Base-by-base conservation (phyloP, 2,797 vertebrate genomes). In the Nyctibius grandis region DNA sequence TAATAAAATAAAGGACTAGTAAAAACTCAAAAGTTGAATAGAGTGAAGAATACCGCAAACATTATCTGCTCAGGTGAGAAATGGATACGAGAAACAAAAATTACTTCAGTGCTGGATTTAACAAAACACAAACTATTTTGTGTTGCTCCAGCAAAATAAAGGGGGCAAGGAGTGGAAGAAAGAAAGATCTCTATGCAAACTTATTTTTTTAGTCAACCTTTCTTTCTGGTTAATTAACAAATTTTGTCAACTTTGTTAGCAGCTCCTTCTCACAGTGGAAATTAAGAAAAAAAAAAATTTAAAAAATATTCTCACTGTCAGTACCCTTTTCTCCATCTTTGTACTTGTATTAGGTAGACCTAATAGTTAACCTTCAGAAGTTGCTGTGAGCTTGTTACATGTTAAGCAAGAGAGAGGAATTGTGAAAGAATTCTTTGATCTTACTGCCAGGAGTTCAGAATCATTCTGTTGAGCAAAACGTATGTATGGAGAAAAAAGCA, bases 401-500 rank as follows among this genome's bases (percentile, higher is more conserved):
- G 22, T 44, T 88, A 75, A 92, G 22, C 42, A 65, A 93, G 63
- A 84, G 11, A 93, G 48, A 19, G 14, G 34, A 65, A 81, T 80
- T 89, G 85, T 88, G 40, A 88, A 90, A 85, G 21, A 69, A 34
- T 50, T 85, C 70, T 97, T 97, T 97, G 92, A 97, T 97, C 94
- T 95, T 60, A 63, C 47, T 88, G 91, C 85, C 91, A 88, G 84
- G 53, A 95, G 45, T 47, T 91, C 74, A 89, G 69, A 85, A 86
- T 64, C 67, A 48, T 87, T 89, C 73, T 89, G 42, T 31, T 83
- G 69, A 91, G 45, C 50, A 89, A 92, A 97, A 88, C 68, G 31
- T 64, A 64, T 21, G 51, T 28, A 51, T 29, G 7, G 36, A 76
- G 33, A 16, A 72, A 67, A 85, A 94, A 75, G 5, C 36, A 76